phyloP scores from a whole-genome alignment of 2,113 vertebrate genomes.

The Alethe castanea region DNA sequence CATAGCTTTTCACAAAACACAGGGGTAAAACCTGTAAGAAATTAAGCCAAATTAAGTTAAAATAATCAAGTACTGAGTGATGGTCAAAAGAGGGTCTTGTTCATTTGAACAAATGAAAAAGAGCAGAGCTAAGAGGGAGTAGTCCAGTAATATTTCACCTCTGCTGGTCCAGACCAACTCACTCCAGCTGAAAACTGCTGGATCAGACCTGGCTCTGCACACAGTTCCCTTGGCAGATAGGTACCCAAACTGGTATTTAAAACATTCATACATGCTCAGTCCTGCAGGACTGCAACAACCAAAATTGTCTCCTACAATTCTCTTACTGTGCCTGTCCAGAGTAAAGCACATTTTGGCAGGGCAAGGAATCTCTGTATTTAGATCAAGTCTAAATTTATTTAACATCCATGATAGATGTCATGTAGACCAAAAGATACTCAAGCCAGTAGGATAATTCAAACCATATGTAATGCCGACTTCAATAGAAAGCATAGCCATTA shows the following conservation, averaged over 20 bases:
- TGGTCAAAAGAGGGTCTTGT: neutral
- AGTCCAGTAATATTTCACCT: neutral
- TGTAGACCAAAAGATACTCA: neutral
- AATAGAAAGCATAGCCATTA: conserved; percentile 10
- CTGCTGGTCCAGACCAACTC: neutral
- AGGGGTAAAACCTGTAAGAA: neutral
- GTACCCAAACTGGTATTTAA: neutral
- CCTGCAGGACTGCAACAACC: neutral
- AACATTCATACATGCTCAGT: neutral
- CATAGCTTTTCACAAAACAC: neutral
- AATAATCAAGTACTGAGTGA: neutral
- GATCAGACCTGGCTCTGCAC: neutral
- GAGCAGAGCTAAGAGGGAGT: neutral
- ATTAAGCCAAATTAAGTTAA: neutral
- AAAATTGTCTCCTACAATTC: neutral
- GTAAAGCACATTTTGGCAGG: neutral
- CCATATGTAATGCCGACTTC: neutral
- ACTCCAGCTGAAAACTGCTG: neutral
- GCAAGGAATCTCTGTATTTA: neutral
- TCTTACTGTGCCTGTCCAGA: neutral
- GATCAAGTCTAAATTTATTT: neutral
- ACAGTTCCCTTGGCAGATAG: neutral
- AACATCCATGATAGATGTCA: neutral
- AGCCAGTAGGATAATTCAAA: conserved; percentile 17
- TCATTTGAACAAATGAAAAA: neutral